Evolutionary conservation across 2,113 vertebrate species (phyloP), one percentile per base, ranked within the genome.

Genomic region (Drymodes brunneopygia): DNA sequence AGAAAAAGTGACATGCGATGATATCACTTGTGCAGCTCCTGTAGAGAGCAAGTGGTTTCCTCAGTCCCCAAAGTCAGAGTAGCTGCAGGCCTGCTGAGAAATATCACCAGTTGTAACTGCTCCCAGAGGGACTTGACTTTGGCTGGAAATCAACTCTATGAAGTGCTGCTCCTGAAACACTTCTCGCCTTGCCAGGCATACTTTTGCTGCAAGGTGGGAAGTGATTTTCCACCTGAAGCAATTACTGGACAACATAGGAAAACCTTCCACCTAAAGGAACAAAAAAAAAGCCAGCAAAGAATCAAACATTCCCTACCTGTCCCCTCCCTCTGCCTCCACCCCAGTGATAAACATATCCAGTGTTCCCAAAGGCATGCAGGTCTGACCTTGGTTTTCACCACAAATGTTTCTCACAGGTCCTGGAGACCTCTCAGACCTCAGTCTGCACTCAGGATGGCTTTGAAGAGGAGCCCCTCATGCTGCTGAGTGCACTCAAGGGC

Each of bases 131-230:
- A 66, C 82, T 56, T 65, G 40, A 89, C 40, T 92, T 73, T 93
- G 93, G 85, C 95, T 81, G 79, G 83, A 95, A 92, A 94, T 51
- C 82, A 96, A 70, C 40, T n/a, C 10, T 9, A 8, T 86, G 71
- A 90, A 97, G 87, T 93, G 51, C 58, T 88, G 54, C 71, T 96
- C 79, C 90, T 70, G 57, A 60, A 93, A 88, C 56, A 83, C 67
- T 88, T 92, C 51, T 53, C 25, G 44, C 28, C 21, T 90, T 92
- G 75, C 71, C 85, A 92, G 69, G 71, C 74, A 92, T 83, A 96
- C 50, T 93, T 95, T 72, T 74, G 67, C 75, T 83, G 80, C 80
- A 88, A 93, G 88, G 80, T 86, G 79, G 72, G 82, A 94, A 94
- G 86, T 56, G 0, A 81, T 83, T 95, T 96, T 93, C 62, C 51